A percentile compares a stretch with the other conserved stretches of the same genome.
Evolutionary conservation across 2,797 vertebrate species (phyloP).

Genomic region (Hemitrygon akajei): DNA sequence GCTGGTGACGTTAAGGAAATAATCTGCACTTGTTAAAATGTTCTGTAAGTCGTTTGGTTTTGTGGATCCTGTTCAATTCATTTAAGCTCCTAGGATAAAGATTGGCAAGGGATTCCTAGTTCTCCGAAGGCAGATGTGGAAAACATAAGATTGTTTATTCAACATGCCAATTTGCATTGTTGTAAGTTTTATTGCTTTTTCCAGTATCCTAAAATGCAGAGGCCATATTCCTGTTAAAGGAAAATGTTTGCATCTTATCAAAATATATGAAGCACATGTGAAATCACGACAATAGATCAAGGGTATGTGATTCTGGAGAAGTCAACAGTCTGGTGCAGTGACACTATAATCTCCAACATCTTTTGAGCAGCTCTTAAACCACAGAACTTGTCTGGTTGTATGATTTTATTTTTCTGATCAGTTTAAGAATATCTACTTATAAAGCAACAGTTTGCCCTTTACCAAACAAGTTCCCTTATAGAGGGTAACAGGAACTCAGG

Average conservation of each 20-base stretch:
- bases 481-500: background rate
- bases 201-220: background rate
- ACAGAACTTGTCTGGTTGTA: background rate
- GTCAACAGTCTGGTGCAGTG: background rate
- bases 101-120: background rate
- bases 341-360: background rate
- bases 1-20: background rate
- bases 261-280: background rate
- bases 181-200: background rate
- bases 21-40: background rate
- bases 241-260: background rate
- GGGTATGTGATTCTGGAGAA: background rate
- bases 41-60: background rate
- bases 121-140: background rate
- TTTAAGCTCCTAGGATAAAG: background rate
- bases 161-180: slow-evolving; percentile 4
- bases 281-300: background rate
- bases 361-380: background rate
- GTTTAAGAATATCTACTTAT: background rate
- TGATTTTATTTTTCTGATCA: background rate
- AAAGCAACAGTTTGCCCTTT: background rate
- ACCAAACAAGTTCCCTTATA: background rate
- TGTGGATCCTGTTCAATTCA: background rate
- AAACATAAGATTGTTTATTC: background rate
- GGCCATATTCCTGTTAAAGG: background rate